A percentile compares a stretch with the other conserved stretches of the same genome.
These are phyloP conservation scores for Anticlea derivata DNA, from an alignment of 2,888 invertebrate species.

Conservation along the genomic window DNA sequence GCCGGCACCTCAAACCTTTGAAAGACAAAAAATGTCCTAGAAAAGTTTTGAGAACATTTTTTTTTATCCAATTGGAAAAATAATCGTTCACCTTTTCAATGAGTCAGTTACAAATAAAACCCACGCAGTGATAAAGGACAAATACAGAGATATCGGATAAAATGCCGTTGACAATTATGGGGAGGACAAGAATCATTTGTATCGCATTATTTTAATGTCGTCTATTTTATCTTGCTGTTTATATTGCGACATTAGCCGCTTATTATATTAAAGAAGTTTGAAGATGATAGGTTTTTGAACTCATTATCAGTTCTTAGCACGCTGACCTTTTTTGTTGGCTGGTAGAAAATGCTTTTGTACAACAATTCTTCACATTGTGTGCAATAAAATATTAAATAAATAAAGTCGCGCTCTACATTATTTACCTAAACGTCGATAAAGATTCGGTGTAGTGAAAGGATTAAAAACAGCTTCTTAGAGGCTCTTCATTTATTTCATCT, in stretches of 20 bases:
- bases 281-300: too few relatives aligned
- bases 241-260: constrained; percentile 20
- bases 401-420: too few relatives aligned
- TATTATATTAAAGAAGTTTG: constrained; percentile 18
- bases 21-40: constrained; percentile 41
- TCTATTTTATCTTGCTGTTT: constrained; percentile 18
- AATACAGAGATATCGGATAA: constrained; percentile 21
- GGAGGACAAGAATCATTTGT: constrained; percentile 13
- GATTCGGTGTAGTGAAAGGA: too few relatives aligned
- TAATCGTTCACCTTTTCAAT: constrained; percentile 6
- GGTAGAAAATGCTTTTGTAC: too few relatives aligned
- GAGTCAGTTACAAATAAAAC: constrained; percentile 11
- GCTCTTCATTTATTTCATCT: too few relatives aligned
- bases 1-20: constrained; percentile 51
- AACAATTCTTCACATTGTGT: too few relatives aligned
- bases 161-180: constrained; percentile 21
- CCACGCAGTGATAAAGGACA: constrained; percentile 21
- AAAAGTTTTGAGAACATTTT: constrained; percentile 44
- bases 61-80: constrained; percentile 25
- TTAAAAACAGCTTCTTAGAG: too few relatives aligned
- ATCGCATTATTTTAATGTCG: constrained; percentile 25
- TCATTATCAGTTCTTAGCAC: too few relatives aligned
- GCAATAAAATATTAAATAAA: too few relatives aligned
- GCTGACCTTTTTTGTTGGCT: too few relatives aligned
- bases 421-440: too few relatives aligned